These are phyloP conservation scores for Xylocopa sonorina DNA, from an alignment of 1,140 invertebrate genomes.

Conservation along the genomic window DNA sequence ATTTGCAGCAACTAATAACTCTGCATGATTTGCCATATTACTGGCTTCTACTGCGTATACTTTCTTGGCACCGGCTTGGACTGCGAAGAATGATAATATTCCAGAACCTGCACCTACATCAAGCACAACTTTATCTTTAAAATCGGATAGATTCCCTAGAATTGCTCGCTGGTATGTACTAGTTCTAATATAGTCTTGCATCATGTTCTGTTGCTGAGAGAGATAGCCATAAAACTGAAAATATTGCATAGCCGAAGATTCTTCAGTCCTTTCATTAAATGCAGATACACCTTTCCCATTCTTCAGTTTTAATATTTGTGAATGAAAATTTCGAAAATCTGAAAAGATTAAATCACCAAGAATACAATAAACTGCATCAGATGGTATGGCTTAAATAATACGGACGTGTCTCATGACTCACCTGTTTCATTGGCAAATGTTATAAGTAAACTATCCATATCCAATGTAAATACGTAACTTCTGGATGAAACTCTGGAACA, in stretches of 20 bases:
- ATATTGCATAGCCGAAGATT: conserved; percentile 98
- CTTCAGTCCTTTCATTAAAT: conserved; percentile 98
- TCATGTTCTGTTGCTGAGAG: conserved; percentile 99
- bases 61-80: conserved; percentile 97
- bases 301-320: conserved; percentile 89
- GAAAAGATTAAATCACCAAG: conserved; percentile 33
- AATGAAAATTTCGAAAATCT: conserved; percentile 90
- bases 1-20: conserved; percentile 95
- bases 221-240: conserved; percentile 99
- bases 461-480: conserved; percentile 87
- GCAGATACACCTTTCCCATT: conserved; percentile 90
- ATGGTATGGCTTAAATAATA: background rate
- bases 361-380: background rate
- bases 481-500: conserved; percentile 86
- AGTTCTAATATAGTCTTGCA: conserved; percentile 99
- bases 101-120: conserved; percentile 99
- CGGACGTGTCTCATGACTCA: conserved; percentile 48
- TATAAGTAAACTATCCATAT: conserved; percentile 85
- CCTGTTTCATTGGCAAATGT: conserved; percentile 81
- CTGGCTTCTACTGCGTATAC: conserved; percentile 99
- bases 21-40: conserved; percentile 98
- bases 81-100: conserved; percentile 99
- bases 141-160: conserved; percentile 95
- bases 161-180: conserved; percentile 99
- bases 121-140: conserved; percentile 95